A percentile compares a stretch with the other conserved stretches of the same genome.
Conservation (phyloP, 2,797 vertebrate genomes). For the Enteromius viviparus region DNA sequence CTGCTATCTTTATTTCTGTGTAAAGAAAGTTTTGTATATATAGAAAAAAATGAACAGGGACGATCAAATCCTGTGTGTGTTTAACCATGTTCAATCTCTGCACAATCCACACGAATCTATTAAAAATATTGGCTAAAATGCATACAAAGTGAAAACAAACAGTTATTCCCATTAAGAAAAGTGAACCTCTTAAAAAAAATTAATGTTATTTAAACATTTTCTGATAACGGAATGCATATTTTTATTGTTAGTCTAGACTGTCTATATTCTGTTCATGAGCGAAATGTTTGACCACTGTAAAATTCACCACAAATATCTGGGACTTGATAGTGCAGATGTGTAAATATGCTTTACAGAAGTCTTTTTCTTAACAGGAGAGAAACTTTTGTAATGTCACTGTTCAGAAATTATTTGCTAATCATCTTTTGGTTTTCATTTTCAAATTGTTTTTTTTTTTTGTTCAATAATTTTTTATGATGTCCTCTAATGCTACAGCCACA, state of each 20-base stretch:
- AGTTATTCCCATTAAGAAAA: slow-evolving; percentile 14
- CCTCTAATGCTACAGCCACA: slow-evolving; percentile 17
- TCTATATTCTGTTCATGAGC: slow-evolving; percentile 5
- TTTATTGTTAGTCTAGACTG: slow-evolving; percentile 18
- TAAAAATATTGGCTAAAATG: slow-evolving; percentile 21
- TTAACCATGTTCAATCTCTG: slow-evolving; percentile 30
- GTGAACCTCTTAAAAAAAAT: background rate
- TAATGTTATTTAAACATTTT: slow-evolving; percentile 30
- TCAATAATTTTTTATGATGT: background rate
- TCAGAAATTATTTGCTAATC: background rate
- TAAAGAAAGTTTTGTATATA: slow-evolving; percentile 66
- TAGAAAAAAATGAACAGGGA: slow-evolving; percentile 53
- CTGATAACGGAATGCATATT: slow-evolving; percentile 3
- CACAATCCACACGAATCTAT: slow-evolving; percentile 27
- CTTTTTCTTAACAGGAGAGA: background rate
- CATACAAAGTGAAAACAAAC: slow-evolving; percentile 6
- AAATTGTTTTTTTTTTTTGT: background rate
- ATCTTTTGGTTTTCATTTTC: background rate
- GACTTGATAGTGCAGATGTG: slow-evolving; percentile 20
- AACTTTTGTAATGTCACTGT: background rate
- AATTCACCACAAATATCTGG: slow-evolving; percentile 9
- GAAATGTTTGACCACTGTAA: slow-evolving; percentile 44
- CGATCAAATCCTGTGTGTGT: slow-evolving; percentile 49
- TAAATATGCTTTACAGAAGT: slow-evolving; percentile 2
- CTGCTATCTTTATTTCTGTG: slow-evolving; percentile 66